Conservation (phyloP, 2,113 vertebrate genomes). For the Boleophthalmus pectinirostris region DNA sequence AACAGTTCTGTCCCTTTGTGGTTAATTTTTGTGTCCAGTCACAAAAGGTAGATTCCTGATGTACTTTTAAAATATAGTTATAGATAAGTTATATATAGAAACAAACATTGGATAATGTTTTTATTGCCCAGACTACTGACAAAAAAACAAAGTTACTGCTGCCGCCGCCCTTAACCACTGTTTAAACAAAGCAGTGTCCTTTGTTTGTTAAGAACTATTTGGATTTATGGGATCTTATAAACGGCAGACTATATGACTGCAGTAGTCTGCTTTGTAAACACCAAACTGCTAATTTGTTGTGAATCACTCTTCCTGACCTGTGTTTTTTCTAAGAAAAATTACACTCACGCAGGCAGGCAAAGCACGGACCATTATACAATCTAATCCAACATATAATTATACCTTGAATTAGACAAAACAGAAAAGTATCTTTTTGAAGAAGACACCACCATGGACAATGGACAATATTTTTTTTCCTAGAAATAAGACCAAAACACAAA, state of each 20-base stretch:
- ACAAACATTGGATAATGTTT: no score
- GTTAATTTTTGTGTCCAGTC: no score
- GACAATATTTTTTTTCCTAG: not conserved
- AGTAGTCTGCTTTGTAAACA: constrained; percentile 39
- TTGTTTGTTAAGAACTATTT: constrained; percentile 29
- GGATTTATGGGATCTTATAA: constrained; percentile 21
- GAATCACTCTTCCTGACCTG: constrained; percentile 45
- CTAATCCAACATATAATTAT: constrained; percentile 17
- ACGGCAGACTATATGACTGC: constrained; percentile 20
- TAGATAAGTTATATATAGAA: no score
- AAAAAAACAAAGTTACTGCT: constrained; percentile 12
- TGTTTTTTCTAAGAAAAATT: constrained; percentile 25
- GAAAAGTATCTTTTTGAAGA: not conserved
- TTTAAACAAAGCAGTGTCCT: constrained; percentile 22
- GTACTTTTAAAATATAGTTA: no score
- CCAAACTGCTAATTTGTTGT: constrained; percentile 41
- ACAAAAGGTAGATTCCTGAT: no score
- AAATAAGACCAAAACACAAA: not conserved
- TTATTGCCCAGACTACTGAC: no score
- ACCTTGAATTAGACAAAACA: not conserved
- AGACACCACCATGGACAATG: constrained; percentile 1
- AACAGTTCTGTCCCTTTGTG: no score
- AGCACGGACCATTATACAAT: constrained; percentile 43
- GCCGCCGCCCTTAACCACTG: constrained; percentile 16
- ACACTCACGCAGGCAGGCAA: constrained; percentile 28